Evolutionary conservation across 2,888 invertebrate genomes (phyloP).

Genomic region (Teinopalpus imperialis): DNA sequence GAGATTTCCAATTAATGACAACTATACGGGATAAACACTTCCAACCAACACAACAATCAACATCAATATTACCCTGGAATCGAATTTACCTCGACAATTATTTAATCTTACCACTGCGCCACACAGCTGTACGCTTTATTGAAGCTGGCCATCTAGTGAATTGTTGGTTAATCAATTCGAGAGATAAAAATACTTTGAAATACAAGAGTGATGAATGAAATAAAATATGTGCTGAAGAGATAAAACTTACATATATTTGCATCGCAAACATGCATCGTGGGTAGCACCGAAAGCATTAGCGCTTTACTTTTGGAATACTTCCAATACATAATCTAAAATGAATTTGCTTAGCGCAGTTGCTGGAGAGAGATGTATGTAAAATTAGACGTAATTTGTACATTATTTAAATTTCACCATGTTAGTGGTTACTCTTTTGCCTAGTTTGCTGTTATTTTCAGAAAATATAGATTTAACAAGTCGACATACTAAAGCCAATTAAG

Average conservation of each 20-base stretch:
- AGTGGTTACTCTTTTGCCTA: too few relatives aligned
- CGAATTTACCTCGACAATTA: too few relatives aligned
- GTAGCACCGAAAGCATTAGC: conserved; percentile 9
- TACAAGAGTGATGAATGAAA: not conserved
- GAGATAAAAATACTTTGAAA: not conserved
- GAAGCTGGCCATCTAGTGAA: too few relatives aligned
- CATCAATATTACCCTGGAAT: too few relatives aligned
- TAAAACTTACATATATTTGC: conserved; percentile 14
- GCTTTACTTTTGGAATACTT: conserved; percentile 14
- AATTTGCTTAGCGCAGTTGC: conserved; percentile 1
- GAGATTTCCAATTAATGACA: too few relatives aligned
- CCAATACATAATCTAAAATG: conserved; percentile 10
- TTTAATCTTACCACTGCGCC: too few relatives aligned
- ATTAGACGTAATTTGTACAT: conserved; percentile 1
- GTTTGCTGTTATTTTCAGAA: too few relatives aligned
- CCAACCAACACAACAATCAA: too few relatives aligned
- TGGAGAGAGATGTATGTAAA: not conserved
- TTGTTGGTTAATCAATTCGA: conserved; percentile 9
- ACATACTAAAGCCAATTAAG: too few relatives aligned
- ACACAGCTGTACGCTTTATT: too few relatives aligned
- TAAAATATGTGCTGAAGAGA: conserved; percentile 1
- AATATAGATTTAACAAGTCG: too few relatives aligned
- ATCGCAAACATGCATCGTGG: conserved; percentile 11
- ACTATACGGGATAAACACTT: too few relatives aligned
- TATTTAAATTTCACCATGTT: not conserved